phyloP scores from a whole-genome alignment of 37 sponge, comb jelly and placozoan genomes.

The Hormiphora californensis region DNA sequence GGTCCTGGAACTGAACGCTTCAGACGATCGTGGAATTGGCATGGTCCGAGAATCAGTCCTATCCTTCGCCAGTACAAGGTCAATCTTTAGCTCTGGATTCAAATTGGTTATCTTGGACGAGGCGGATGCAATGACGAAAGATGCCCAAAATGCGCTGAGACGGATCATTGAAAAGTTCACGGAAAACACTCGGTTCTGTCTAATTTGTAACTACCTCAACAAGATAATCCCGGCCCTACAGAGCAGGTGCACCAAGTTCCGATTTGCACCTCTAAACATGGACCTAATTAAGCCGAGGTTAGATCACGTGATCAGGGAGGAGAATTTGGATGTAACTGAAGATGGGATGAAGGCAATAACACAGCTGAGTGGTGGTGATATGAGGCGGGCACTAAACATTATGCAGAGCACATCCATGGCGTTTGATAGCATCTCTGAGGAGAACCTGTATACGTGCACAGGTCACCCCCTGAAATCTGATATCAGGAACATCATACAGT shows the following conservation, averaged over 20 bases:
- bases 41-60: slow-evolving; percentile 86
- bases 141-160: slow-evolving; percentile 96
- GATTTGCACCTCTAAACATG: slow-evolving; percentile 84
- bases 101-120: slow-evolving; percentile 94
- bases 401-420: slow-evolving; percentile 91
- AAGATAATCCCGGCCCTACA: slow-evolving; percentile 96
- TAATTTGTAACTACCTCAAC: slow-evolving; percentile 94
- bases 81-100: slow-evolving; percentile 89
- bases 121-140: slow-evolving; percentile 97
- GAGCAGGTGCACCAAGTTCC: slow-evolving; percentile 90
- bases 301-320: slow-evolving; percentile 72
- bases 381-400: slow-evolving; percentile 91
- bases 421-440: slow-evolving; percentile 68
- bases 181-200: slow-evolving; percentile 92
- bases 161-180: slow-evolving; percentile 95
- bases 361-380: slow-evolving; percentile 79
- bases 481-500: slow-evolving; percentile 81
- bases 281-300: slow-evolving; percentile 79
- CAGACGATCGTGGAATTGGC: slow-evolving; percentile 97
- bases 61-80: slow-evolving; percentile 88
- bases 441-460: slow-evolving; percentile 79
- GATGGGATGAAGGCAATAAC: slow-evolving; percentile 84
- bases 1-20: slow-evolving; percentile 98
- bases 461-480: slow-evolving; percentile 89
- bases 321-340: slow-evolving; percentile 69